Conservation (phyloP, 2,888 invertebrate species). For the Lasioglossum pauxillum region DNA sequence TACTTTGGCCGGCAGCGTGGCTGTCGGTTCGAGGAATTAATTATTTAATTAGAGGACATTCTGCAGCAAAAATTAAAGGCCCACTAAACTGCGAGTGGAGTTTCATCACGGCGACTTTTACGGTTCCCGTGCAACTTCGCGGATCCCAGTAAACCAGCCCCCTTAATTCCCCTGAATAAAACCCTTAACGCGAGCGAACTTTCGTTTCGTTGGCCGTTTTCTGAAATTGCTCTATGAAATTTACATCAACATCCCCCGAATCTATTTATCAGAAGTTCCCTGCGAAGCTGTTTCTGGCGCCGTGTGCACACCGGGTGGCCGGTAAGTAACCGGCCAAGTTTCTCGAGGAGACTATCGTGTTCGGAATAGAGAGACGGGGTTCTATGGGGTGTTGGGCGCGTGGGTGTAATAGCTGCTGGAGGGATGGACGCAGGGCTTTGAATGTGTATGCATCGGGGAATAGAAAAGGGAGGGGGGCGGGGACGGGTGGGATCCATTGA, state of each 20-base stretch:
- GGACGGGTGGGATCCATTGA: slow-evolving; percentile 66
- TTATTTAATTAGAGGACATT: slow-evolving; percentile 3
- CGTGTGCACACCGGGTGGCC: slow-evolving; percentile 37
- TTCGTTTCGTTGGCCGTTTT: slow-evolving; percentile 5
- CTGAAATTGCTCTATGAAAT: slow-evolving; percentile 30
- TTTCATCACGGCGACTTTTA: background rate
- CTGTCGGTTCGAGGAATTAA: background rate
- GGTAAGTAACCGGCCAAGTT: slow-evolving; percentile 38
- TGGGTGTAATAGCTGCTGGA: slow-evolving; percentile 31
- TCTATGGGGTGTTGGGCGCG: slow-evolving; percentile 22
- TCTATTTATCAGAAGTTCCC: slow-evolving; percentile 7
- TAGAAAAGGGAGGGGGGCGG: slow-evolving; percentile 15
- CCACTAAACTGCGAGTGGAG: background rate
- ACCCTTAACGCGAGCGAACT: background rate
- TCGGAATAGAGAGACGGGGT: background rate
- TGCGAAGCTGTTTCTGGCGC: background rate
- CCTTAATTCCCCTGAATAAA: background rate
- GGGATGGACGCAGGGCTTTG: slow-evolving; percentile 17
- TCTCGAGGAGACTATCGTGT: background rate
- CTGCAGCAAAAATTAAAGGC: background rate
- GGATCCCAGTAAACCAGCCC: background rate
- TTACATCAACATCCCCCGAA: background rate
- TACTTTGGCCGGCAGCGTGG: background rate
- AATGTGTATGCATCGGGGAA: slow-evolving; percentile 55
- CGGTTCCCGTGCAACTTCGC: background rate